phyloP scores from a whole-genome alignment of 2,888 invertebrate species.

The Lingula anatina region DNA sequence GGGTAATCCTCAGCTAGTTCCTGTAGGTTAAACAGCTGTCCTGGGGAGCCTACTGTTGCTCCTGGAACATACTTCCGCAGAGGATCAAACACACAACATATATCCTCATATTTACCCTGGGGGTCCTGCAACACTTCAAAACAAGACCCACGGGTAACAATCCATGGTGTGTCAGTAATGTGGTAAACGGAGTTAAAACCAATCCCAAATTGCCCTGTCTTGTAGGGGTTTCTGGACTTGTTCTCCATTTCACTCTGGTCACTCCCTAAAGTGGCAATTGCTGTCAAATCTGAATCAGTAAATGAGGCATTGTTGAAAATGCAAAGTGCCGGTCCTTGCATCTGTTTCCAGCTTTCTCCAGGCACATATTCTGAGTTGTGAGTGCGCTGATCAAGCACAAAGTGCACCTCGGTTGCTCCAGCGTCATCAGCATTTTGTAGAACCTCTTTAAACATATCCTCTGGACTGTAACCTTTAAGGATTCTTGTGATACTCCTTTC shows the following conservation, averaged over 20 bases:
- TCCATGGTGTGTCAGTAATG: conserved; percentile 4
- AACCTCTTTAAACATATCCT: conserved; percentile 6
- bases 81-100: too few species aligned
- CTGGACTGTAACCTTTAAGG: conserved; percentile 2
- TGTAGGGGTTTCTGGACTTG: neutral
- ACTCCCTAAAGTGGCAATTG: conserved; percentile 3
- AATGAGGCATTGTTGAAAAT: conserved; percentile 5
- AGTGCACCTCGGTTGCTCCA: conserved; percentile 3
- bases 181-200: conserved; percentile 7
- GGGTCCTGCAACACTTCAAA: too few species aligned
- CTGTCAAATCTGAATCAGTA: too few species aligned
- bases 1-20: too few species aligned
- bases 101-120: too few species aligned
- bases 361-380: neutral
- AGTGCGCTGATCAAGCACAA: conserved; percentile 1
- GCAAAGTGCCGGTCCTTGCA: conserved; percentile 6
- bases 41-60: too few species aligned
- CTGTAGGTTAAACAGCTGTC: too few species aligned
- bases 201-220: conserved; percentile 7
- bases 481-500: conserved; percentile 3
- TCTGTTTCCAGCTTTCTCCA: neutral
- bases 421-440: too few species aligned
- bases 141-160: too few species aligned
- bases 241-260: too few species aligned
- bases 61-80: too few species aligned